phyloP scores from a whole-genome alignment of 2,113 vertebrate species.

The human region GRCh38 chr2:44489501-44490000 shows the following conservation, averaged over 20 bases:
- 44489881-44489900: too few relatives aligned
- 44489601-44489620: constrained; percentile 8
- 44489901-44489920: too few relatives aligned
- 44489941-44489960: too few relatives aligned
- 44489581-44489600: constrained; percentile 40
- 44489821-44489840: not conserved
- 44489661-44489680: constrained; percentile 1
- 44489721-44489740: constrained; percentile 42
- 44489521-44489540: too few relatives aligned
- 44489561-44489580: constrained; percentile 6
- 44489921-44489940: too few relatives aligned
- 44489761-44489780: constrained; percentile 38
- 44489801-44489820: not conserved
- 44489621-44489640: constrained; percentile 25
- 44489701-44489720: constrained; percentile 8
- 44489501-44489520: too few relatives aligned
- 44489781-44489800: constrained; percentile 15
- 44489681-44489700: constrained; percentile 37
- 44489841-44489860: not conserved
- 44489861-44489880: too few relatives aligned
- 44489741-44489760: constrained; percentile 15
- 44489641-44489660: constrained; percentile 42
- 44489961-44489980: too few relatives aligned
- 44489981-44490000: too few relatives aligned
- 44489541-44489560: not conserved